These are phyloP conservation scores for Trachythela sp. DNA, from an alignment of 64 coral and sea anemone genomes.

Conservation along the genomic window DNA sequence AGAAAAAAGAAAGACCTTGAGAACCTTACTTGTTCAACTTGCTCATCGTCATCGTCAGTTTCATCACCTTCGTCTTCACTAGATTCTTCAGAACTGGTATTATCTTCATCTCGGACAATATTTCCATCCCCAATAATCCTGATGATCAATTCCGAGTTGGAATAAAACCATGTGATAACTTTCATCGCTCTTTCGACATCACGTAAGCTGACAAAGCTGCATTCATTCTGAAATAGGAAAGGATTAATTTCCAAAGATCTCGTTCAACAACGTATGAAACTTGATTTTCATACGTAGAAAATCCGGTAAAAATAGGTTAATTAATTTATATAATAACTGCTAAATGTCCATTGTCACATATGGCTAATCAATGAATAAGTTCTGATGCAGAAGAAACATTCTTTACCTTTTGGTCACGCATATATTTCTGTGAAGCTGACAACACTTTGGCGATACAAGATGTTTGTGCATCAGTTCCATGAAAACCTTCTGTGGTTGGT, in stretches of 20 bases:
- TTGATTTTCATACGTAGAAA: too few species aligned
- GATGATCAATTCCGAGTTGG: slow-evolving; percentile 17
- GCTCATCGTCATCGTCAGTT: too few species aligned
- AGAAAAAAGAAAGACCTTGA: too few species aligned
- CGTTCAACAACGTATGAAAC: too few species aligned
- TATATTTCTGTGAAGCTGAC: slow-evolving; percentile 70
- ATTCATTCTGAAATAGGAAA: slow-evolving; percentile 30
- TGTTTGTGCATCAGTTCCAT: slow-evolving; percentile 36
- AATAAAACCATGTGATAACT: slow-evolving; percentile 52
- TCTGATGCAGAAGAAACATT: background rate
- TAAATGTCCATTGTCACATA: too few species aligned
- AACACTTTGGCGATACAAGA: slow-evolving; percentile 59
- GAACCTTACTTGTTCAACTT: too few species aligned
- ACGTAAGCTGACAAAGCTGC: slow-evolving; percentile 56
- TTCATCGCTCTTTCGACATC: slow-evolving; percentile 57
- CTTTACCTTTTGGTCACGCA: slow-evolving; percentile 75
- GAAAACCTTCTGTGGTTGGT: too few species aligned
- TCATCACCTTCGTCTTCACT: background rate
- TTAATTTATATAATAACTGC: too few species aligned
- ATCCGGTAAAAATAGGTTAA: too few species aligned
- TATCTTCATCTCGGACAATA: background rate
- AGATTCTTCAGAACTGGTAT: background rate
- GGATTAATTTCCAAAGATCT: too few species aligned
- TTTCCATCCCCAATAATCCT: background rate
- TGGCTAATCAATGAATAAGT: too few species aligned